Percentiles rank a stretch among this genome's conserved stretches.
These are phyloP conservation scores for Protobothrops mucrosquamatus DNA, from an alignment of 2,113 vertebrate species.

Conservation along the genomic window DNA sequence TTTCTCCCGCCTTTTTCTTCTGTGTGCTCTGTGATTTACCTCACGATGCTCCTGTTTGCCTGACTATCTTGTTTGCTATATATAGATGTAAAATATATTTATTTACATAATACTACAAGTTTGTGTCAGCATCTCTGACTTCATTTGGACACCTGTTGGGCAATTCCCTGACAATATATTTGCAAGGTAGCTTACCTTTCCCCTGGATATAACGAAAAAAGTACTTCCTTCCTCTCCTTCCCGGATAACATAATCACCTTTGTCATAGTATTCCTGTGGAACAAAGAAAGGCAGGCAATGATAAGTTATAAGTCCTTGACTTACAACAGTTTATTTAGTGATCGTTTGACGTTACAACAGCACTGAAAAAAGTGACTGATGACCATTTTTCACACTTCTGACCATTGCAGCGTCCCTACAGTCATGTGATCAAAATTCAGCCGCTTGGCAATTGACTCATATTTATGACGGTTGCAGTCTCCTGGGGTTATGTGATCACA, in stretches of 20 bases:
- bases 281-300: not conserved
- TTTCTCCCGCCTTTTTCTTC: no score
- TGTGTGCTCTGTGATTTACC: no score
- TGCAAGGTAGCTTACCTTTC: constrained; percentile 75
- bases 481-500: not conserved
- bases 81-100: not conserved
- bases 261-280: constrained; percentile 85
- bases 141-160: not conserved
- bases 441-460: not conserved
- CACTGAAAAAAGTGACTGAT: not conserved
- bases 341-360: not conserved
- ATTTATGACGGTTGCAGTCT: not conserved
- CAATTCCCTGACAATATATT: not conserved
- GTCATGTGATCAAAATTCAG: not conserved
- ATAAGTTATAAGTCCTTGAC: not conserved
- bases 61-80: no score
- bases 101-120: not conserved
- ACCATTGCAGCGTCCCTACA: not conserved
- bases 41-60: no score
- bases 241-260: constrained; percentile 90
- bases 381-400: not conserved
- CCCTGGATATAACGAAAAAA: constrained; percentile 92
- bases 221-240: constrained; percentile 92
- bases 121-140: not conserved
- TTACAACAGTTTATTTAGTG: not conserved